Evolutionary conservation across 2,113 vertebrate species (phyloP).

Genomic region (Corythoichthys intestinalis): DNA sequence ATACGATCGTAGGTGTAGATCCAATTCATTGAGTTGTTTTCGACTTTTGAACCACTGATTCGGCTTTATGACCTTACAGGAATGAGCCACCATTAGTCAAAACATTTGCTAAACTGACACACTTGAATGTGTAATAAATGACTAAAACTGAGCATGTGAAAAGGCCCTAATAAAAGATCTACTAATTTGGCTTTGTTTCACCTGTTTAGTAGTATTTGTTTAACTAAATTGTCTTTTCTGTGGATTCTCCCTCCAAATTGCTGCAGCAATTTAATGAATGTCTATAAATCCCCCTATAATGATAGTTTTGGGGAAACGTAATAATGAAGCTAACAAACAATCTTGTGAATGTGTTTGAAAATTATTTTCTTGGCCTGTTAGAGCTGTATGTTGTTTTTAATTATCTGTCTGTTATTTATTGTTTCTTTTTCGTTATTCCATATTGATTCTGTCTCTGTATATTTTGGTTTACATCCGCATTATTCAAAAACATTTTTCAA

Average conservation of each 20-base stretch:
- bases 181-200: slow-evolving; percentile 34
- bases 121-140: background rate
- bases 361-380: slow-evolving; percentile 16
- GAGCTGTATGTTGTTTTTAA: slow-evolving; percentile 16
- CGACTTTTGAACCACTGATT: no score
- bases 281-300: slow-evolving; percentile 35
- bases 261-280: slow-evolving; percentile 38
- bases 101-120: no score
- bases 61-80: no score
- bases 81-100: no score
- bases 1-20: no score
- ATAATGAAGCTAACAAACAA: slow-evolving; percentile 25
- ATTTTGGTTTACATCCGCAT: background rate
- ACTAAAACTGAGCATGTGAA: background rate
- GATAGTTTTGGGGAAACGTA: slow-evolving; percentile 29
- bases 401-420: slow-evolving; percentile 26
- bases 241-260: slow-evolving; percentile 21
- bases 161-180: slow-evolving; percentile 46
- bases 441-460: slow-evolving; percentile 1
- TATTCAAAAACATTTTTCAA: background rate
- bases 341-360: slow-evolving; percentile 1
- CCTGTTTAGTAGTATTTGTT: slow-evolving; percentile 22
- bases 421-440: background rate
- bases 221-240: slow-evolving; percentile 37
- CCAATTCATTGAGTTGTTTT: no score